Base-by-base conservation (phyloP, 2,888 invertebrate genomes). In the Ephialtes manifestator region DNA sequence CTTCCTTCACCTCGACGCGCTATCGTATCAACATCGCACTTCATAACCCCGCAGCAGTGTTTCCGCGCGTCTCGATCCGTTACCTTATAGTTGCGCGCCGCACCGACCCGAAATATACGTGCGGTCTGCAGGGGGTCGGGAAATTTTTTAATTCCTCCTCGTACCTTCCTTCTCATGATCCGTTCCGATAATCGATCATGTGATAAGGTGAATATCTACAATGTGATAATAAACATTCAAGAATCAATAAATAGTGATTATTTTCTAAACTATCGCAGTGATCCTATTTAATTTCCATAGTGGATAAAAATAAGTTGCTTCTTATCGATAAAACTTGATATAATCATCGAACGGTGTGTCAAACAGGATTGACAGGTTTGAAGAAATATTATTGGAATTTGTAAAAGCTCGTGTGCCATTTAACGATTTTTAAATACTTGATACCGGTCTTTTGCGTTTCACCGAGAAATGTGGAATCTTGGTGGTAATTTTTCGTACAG, bases 11-110 rank as follows among this genome's bases (percentile, higher is more conserved):
- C 87, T 83, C 87, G 85, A 87, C 86, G 87, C 78, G 89, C 91
- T 92, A 91, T 92, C 91, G 89, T 88, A 90, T 91, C 92, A 90
- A 91, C 92, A 92, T 92, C 92, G 92, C 92, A 91, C 92, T 92
- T 92, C 92, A 92, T 92, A 92, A 90, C 89, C 90, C 91, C 87
- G 90, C 89, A 88, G 90, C 91, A 89, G 90, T 92, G 89, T 92
- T 92, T 92, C 91, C 87, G 89, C 89, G 91, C 90, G 89, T 89
- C 90, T 90, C 91, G 90, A 89, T 90, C 91, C 89, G 91, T 91
- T 90, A 89, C 89, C 89, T 88, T 67, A 79, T 67, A 84, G 78
- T 80, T 51, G 43, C 77, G 82, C 80, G 68, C 74, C 60, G 68
- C 51, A 63, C 58, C 84, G 74, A 18, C 67, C 43, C 58, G 48